Evolutionary conservation across 1,140 invertebrate species (phyloP), one percentile per base, ranked within the genome.

Genomic region (honey bee (Apis mellifera)): DNA sequence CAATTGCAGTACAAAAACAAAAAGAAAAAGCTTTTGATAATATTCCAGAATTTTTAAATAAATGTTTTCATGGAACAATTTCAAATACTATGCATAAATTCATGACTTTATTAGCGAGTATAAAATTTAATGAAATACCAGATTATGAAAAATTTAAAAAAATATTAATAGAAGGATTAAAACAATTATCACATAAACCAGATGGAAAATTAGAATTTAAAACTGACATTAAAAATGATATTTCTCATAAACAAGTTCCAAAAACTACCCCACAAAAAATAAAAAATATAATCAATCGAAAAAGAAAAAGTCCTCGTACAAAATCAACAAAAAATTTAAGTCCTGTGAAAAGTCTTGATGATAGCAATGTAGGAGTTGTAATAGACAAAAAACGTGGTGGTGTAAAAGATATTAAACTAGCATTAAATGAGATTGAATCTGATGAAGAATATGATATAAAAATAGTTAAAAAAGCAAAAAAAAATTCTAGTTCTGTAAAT

Each of bases 1-100:
- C 96, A 9, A 92, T 94, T 48, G 94, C 94, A 68, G 97, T 98
- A 19, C 96, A 97, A 86, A 95, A 95, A 65, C 94, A 95, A 70
- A 98, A 98, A 91, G 95, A 96, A 84, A 93, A 96, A 84, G 96
- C 96, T 64, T 97, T 97, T 94, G 93, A 93, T 12, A 94, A 97
- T 90, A 92, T 97, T 26, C 86, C 90, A 8, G 86, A 88, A 26
- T 95, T 96, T 83, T 90, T 97, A 9, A 95, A 95, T 68, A 92
- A 93, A 9, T 96, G 96, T 89, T 97, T 97, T 91, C 84, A 89
- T 5, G 92, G 94, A 54, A 93, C 92, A 57, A 88, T 94, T 9
- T 96, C 96, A 86, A 92, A 72, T 19, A 55, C 91, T 64, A 74
- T 94, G 19, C 79, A 21, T 62, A 82, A 93, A 59, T 94, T 88